Conservation (phyloP, 2,888 invertebrate genomes). For the Erebia palarica region DNA sequence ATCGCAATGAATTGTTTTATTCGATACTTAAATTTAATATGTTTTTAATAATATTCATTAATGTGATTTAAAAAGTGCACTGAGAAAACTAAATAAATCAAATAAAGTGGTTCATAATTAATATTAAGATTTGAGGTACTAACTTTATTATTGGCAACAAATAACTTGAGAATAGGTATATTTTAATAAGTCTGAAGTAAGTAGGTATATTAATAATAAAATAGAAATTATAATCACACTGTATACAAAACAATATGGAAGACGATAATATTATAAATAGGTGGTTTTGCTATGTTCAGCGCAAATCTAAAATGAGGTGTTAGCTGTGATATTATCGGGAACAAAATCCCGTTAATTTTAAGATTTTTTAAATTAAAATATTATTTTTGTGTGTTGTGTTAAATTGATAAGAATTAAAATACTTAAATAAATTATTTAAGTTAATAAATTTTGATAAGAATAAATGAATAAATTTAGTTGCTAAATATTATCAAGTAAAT, state of each 20-base stretch:
- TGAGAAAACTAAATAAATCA: no score
- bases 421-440: neutral
- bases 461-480: neutral
- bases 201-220: neutral
- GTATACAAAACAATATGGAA: slow-evolving; percentile 14
- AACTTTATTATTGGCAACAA: no score
- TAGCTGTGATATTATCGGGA: neutral
- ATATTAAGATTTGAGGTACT: no score
- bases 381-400: neutral
- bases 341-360: neutral
- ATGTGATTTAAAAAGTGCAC: no score
- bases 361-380: neutral
- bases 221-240: slow-evolving; percentile 12
- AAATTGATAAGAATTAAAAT: neutral
- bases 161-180: no score
- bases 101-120: no score
- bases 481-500: neutral
- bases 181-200: neutral
- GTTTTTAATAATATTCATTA: no score
- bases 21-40: no score
- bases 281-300: neutral
- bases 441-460: neutral
- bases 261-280: slow-evolving; percentile 9
- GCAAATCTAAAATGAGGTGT: slow-evolving; percentile 9
- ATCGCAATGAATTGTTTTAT: no score